phyloP scores from a whole-genome alignment of 35 echinoderm and acorn worm species.

The Heliocidaris tuberculata region DNA sequence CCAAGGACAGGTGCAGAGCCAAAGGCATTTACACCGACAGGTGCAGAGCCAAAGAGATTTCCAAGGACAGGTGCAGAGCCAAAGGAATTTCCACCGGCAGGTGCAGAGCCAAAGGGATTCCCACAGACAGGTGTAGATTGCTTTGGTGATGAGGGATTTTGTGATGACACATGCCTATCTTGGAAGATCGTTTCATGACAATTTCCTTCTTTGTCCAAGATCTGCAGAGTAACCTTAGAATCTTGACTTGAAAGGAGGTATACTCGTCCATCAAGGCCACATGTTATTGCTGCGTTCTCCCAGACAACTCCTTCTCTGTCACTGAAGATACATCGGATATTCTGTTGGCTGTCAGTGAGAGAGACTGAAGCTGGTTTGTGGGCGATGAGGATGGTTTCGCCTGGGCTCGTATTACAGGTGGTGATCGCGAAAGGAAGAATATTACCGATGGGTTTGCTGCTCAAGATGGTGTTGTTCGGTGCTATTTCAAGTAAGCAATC shows the following conservation, averaged over 20 bases:
- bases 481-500: background rate
- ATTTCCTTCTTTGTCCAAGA: background rate
- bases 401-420: background rate
- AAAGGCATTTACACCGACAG: too few species aligned
- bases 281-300: background rate
- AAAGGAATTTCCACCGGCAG: background rate
- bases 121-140: background rate
- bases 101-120: background rate
- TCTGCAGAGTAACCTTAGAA: background rate
- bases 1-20: background rate
- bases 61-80: background rate
- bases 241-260: conserved; percentile 2
- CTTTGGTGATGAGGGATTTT: background rate
- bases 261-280: background rate
- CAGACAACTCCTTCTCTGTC: background rate
- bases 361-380: background rate
- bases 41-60: background rate
- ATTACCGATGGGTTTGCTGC: background rate
- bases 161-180: background rate
- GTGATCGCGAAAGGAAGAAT: background rate
- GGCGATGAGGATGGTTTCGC: background rate
- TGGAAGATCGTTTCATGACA: background rate
- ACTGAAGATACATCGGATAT: background rate
- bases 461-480: background rate
- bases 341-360: background rate